phyloP scores from a whole-genome alignment of 2,888 invertebrate genomes.

The Calephelis perditalis region DNA sequence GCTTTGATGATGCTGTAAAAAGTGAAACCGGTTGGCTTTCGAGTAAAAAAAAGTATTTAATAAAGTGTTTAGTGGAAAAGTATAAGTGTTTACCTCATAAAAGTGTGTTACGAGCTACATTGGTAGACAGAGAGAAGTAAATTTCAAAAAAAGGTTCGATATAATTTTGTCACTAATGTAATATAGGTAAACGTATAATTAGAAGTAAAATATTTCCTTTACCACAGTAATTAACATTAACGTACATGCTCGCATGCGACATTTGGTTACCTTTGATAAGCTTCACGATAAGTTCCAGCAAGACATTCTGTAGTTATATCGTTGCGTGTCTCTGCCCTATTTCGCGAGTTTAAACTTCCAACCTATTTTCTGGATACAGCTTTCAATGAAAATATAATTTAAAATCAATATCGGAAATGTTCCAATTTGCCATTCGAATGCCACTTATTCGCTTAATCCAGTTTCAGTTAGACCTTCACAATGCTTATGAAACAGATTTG shows the following conservation, averaged over 20 bases:
- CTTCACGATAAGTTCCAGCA: neutral
- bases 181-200: too few species aligned
- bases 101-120: too few species aligned
- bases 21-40: too few species aligned
- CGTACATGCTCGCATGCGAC: neutral
- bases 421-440: conserved; percentile 1
- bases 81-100: too few species aligned
- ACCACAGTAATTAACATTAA: neutral
- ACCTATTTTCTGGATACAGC: neutral
- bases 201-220: too few species aligned
- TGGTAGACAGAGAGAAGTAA: too few species aligned
- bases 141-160: too few species aligned
- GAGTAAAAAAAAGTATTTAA: too few species aligned
- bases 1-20: too few species aligned
- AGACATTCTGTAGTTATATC: neutral
- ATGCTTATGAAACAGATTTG: too few species aligned
- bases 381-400: conserved; percentile 6
- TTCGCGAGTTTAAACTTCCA: conserved; percentile 1
- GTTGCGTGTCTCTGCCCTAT: conserved; percentile 3
- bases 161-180: too few species aligned
- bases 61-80: too few species aligned
- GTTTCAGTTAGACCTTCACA: neutral
- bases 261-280: neutral
- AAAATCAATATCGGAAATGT: conserved; percentile 5
- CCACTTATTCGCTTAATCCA: neutral